Evolutionary conservation across 2,888 invertebrate species (phyloP).

Genomic region (Eugnorisma glareosa): DNA sequence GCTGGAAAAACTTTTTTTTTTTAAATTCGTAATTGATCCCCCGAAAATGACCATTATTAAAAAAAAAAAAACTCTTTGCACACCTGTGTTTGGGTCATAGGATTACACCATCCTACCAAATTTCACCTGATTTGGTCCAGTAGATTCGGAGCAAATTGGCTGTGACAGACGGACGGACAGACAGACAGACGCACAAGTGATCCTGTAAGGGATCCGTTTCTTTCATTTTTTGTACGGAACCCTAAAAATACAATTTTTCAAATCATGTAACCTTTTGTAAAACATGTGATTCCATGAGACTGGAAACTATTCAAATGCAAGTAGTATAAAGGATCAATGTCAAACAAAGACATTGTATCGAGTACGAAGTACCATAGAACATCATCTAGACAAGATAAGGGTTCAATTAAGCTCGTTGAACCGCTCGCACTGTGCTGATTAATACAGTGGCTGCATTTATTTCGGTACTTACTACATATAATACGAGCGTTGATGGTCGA

Average conservation of each 20-base stretch:
- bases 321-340: not conserved
- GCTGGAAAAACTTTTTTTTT: too few relatives aligned
- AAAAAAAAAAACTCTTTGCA: too few relatives aligned
- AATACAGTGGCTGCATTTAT: conserved; percentile 49
- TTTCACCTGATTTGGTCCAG: too few relatives aligned
- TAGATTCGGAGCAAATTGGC: too few relatives aligned
- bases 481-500: conserved; percentile 37
- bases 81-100: too few relatives aligned
- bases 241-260: not conserved
- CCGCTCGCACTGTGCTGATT: conserved; percentile 32
- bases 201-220: too few relatives aligned
- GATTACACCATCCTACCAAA: too few relatives aligned
- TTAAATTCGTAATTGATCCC: too few relatives aligned
- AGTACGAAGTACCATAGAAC: not conserved
- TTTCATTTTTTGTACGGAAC: too few relatives aligned
- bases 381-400: conserved; percentile 30
- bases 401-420: conserved; percentile 44
- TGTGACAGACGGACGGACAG: too few relatives aligned
- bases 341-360: conserved; percentile 5
- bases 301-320: not conserved
- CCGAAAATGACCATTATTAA: too few relatives aligned
- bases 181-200: too few relatives aligned
- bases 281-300: not conserved
- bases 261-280: conserved; percentile 8
- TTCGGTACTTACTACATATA: conserved; percentile 27